Evolutionary conservation across 2,888 invertebrate genomes (phyloP).

Genomic region (Latrodectus hesperus): DNA sequence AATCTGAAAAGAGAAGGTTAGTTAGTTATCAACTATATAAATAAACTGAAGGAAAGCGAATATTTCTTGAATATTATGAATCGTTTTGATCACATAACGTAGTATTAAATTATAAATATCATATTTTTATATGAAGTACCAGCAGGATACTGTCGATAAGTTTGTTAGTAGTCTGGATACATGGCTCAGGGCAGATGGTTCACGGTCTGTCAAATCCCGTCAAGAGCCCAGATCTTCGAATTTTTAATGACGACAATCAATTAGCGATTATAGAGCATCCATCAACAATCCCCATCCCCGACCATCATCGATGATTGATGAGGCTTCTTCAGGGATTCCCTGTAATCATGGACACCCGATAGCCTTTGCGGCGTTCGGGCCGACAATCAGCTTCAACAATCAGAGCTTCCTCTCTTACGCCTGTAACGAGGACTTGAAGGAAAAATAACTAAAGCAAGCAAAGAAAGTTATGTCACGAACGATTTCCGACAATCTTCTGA

Average conservation of each 20-base stretch:
- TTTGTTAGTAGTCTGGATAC: background rate
- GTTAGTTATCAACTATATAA: no score
- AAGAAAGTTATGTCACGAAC: background rate
- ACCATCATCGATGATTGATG: slow-evolving; percentile 46
- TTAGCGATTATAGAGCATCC: slow-evolving; percentile 63
- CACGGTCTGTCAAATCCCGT: background rate
- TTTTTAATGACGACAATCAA: slow-evolving; percentile 69
- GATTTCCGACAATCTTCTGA: slow-evolving; percentile 37
- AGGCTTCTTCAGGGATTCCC: slow-evolving; percentile 42
- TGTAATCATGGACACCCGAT: slow-evolving; percentile 67
- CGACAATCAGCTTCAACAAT: slow-evolving; percentile 30
- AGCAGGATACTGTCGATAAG: no score
- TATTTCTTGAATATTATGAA: no score
- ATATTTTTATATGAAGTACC: no score
- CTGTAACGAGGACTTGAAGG: slow-evolving; percentile 41
- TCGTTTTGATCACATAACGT: no score
- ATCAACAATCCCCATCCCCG: slow-evolving; percentile 9
- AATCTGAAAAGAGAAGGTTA: no score
- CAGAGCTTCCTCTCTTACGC: slow-evolving; percentile 64
- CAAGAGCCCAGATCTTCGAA: slow-evolving; percentile 42
- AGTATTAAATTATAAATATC: no score
- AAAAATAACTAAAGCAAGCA: slow-evolving; percentile 11
- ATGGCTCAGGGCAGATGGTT: background rate
- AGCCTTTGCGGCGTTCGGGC: slow-evolving; percentile 44
- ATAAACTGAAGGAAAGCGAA: no score